A percentile compares a stretch with the other conserved stretches of the same genome.
Conservation (phyloP, 92 coral and sea anemone species). For the Porites rus region DNA sequence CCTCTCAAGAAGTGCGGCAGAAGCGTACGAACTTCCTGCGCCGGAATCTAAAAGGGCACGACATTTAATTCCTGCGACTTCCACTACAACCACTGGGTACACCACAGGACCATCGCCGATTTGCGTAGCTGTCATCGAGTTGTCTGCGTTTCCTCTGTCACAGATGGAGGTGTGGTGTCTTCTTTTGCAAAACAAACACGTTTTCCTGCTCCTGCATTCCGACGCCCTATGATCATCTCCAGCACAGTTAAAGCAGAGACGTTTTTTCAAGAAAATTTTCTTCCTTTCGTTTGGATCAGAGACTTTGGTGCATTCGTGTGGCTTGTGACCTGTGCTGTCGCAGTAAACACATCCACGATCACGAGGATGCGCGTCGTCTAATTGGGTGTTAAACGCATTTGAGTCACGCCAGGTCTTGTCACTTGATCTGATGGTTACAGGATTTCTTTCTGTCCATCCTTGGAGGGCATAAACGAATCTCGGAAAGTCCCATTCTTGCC, state of each 20-base stretch:
- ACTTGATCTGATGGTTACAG: conserved; percentile 1
- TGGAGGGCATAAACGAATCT: conserved; percentile 41
- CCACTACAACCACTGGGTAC: conserved; percentile 50
- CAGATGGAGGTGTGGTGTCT: conserved; percentile 36
- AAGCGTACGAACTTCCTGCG: conserved; percentile 45
- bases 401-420: not conserved
- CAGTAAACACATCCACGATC: conserved; percentile 33
- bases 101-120: conserved; percentile 27
- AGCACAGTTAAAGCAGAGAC: conserved; percentile 30
- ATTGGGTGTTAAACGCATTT: not conserved
- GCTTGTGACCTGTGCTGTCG: conserved; percentile 18
- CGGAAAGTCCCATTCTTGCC: conserved; percentile 49
- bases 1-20: conserved; percentile 27
- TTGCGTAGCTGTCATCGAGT: conserved; percentile 26
- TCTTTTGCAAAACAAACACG: conserved; percentile 23
- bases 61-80: conserved; percentile 54
- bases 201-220: conserved; percentile 13
- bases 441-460: conserved; percentile 59
- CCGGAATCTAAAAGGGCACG: conserved; percentile 34
- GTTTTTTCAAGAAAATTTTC: conserved; percentile 21
- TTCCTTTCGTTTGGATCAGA: conserved; percentile 18
- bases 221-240: conserved; percentile 22
- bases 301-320: conserved; percentile 28
- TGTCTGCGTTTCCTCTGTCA: conserved; percentile 32
- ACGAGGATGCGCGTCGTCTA: not conserved